Evolutionary conservation across 1,140 invertebrate genomes (phyloP).

Genomic region (Pseudomyrmex gracilis): DNA sequence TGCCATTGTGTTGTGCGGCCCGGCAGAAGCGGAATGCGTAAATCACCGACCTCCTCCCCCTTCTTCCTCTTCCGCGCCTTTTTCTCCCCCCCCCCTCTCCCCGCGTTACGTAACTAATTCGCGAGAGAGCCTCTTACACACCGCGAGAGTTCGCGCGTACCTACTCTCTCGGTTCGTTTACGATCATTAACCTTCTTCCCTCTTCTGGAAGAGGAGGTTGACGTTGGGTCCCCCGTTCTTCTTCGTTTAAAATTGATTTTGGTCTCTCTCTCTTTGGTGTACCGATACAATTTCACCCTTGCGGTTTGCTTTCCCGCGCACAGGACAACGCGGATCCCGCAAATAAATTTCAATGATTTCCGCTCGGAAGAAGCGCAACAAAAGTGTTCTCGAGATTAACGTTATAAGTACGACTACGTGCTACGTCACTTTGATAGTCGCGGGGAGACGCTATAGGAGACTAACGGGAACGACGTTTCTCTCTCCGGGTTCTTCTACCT

Average conservation of each 20-base stretch:
- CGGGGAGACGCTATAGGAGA: constrained; percentile 5
- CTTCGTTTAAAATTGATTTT: no score
- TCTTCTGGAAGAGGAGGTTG: neutral
- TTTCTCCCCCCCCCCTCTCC: no score
- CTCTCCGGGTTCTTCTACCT: constrained; percentile 17
- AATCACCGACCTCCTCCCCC: constrained; percentile 70
- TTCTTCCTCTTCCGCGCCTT: constrained; percentile 23
- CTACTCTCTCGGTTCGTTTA: constrained; percentile 4
- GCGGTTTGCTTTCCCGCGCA: no score
- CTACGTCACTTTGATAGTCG: constrained; percentile 35
- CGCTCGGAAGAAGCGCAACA: neutral
- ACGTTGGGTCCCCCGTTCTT: neutral
- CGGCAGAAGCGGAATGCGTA: constrained; percentile 77
- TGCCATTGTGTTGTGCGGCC: constrained; percentile 75
- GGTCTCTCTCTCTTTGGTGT: no score
- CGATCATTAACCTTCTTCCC: neutral
- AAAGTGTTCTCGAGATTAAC: constrained; percentile 36
- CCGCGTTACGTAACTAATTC: constrained; percentile 71
- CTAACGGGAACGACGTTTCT: constrained; percentile 43
- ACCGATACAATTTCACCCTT: no score
- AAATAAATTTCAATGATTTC: constrained; percentile 14
- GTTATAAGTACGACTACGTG: constrained; percentile 27
- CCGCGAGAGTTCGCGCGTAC: neutral
- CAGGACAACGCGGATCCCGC: neutral
- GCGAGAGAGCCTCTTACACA: neutral